Evolutionary conservation across 2,888 invertebrate genomes (phyloP).

Genomic region (Emmelina monodactyla): DNA sequence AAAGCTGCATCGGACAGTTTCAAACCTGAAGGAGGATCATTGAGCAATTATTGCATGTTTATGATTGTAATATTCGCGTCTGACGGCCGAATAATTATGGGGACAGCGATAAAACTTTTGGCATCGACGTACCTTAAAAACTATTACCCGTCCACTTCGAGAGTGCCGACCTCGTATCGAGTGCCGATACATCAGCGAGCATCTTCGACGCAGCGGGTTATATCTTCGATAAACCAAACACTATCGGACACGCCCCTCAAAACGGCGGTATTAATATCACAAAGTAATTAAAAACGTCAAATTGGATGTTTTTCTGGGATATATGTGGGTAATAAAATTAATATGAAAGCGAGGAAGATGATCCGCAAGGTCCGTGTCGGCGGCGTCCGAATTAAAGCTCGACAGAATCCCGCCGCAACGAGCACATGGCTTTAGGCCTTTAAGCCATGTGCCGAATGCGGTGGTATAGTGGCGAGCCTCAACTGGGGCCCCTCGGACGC

Average conservation of each 20-base stretch:
- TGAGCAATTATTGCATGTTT: constrained; percentile 47
- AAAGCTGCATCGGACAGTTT: constrained; percentile 31
- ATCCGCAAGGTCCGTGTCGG: constrained; percentile 41
- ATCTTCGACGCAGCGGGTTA: constrained; percentile 27
- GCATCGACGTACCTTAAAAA: constrained; percentile 40
- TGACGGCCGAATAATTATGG: constrained; percentile 42
- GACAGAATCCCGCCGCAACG: constrained; percentile 46
- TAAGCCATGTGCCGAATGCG: constrained; percentile 48
- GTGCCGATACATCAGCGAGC: constrained; percentile 17
- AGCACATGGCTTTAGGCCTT: constrained; percentile 60
- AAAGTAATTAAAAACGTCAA: constrained; percentile 39
- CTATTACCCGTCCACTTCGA: constrained; percentile 36
- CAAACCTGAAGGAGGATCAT: constrained; percentile 38
- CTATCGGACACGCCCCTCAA: constrained; percentile 51
- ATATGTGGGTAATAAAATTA: constrained; percentile 25
- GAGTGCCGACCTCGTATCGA: constrained; percentile 22
- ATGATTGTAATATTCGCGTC: constrained; percentile 41
- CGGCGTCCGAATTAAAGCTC: constrained; percentile 44
- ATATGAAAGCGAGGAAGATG: constrained; percentile 33
- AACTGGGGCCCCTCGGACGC: constrained; percentile 54
- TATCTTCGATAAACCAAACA: constrained; percentile 45
- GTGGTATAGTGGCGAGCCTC: constrained; percentile 37
- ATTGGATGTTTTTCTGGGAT: constrained; percentile 33
- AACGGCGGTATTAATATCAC: constrained; percentile 32
- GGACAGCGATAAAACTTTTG: constrained; percentile 44